phyloP scores from a whole-genome alignment of 2,797 vertebrate genomes.

The Bufotes viridis region DNA sequence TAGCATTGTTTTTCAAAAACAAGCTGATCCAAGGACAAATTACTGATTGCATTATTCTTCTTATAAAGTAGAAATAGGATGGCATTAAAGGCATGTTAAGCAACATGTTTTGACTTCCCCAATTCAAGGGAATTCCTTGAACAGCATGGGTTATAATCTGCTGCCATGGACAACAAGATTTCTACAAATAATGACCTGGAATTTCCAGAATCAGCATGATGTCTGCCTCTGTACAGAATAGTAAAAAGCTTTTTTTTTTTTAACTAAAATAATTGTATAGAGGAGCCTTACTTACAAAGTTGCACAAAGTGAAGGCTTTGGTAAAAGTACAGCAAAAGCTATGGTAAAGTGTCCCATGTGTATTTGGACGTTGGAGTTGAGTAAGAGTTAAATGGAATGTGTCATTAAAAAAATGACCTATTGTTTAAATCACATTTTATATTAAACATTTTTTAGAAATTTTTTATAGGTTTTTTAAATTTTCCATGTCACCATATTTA shows the following conservation, averaged over 20 bases:
- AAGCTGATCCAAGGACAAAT: background rate
- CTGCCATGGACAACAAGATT: constrained; percentile 35
- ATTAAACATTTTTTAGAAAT: no score
- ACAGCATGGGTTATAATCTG: constrained; percentile 31
- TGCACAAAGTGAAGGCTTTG: background rate
- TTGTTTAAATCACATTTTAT: no score
- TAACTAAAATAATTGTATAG: background rate
- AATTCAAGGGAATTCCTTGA: constrained; percentile 35
- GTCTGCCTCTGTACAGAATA: constrained; percentile 15
- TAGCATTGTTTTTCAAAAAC: background rate
- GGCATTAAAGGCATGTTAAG: background rate
- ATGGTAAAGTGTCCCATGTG: no score
- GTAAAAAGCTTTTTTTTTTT: constrained; percentile 4
- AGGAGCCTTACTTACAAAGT: background rate
- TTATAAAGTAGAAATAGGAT: background rate
- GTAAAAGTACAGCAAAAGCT: no score
- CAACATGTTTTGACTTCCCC: constrained; percentile 31
- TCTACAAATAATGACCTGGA: constrained; percentile 25
- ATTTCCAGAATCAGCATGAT: constrained; percentile 38
- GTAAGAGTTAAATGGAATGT: no score
- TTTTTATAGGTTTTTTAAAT: no score
- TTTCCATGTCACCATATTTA: no score
- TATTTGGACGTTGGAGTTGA: no score
- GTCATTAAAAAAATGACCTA: no score
- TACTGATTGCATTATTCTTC: background rate